Evolutionary conservation across 2,113 vertebrate genomes (phyloP), one percentile per base, ranked within the genome.

Genomic region (Ifrita kowaldi): DNA sequence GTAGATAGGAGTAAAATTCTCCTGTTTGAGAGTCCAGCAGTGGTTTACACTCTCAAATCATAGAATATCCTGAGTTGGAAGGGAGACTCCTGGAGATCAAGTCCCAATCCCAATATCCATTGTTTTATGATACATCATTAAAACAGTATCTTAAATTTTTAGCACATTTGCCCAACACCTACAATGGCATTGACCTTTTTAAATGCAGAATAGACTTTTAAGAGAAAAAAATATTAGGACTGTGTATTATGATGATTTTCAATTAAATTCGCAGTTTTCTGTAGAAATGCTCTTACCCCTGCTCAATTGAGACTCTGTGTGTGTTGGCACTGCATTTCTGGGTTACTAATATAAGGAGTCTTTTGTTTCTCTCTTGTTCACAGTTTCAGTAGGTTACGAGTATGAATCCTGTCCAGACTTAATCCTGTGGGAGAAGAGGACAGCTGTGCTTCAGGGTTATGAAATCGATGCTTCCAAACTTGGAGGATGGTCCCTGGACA

Each of bases 341-440:
- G 8, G 6, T 82, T 79, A 21, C 59, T 95, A 28, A 95, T 52
- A 24, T 49, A 4, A 16, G 8, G 24, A 10, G 8, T 44, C 68
- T 84, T 95, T 82, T 93, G 11, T 60, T 86, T 75, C 9, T 82
- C 30, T 83, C 27, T 82, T 65, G 4, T 87, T 91, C 37, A 3
- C 80, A 99, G 99, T 99, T 69, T 99, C 99, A 1, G 99, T 99
- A 85, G 99, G 99, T 59, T 99, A 99, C 74, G 99, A 99, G 90
- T 99, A 99, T 32, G 99, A 99, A 97, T 99, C 99, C 21, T 99
- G 99, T 97, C 99, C 99, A 20, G 99, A 99, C 83, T 97, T 99
- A 76, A 99, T 99, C 96, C 98, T 99, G 17, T 99, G 99, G 99
- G 99, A 99, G 97, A 99, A 99, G 96, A 98, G 99, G 95, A 99